Evolutionary conservation across 2,888 invertebrate genomes (phyloP), one percentile per base, ranked within the genome.

Genomic region (Hemistola chrysoprasaria): DNA sequence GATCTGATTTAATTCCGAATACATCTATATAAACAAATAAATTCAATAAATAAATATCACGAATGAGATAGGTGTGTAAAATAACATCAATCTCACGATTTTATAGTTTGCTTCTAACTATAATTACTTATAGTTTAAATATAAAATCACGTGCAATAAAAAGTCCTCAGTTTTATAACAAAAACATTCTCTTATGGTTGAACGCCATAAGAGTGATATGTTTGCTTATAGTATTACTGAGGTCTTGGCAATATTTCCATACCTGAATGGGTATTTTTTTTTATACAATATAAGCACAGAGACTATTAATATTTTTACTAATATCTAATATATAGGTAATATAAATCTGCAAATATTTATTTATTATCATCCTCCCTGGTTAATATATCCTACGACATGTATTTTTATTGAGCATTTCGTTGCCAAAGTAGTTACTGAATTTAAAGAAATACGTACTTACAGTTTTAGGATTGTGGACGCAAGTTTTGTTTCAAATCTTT

Each of bases 111-210:
- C 40, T 32, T 40, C 22, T 42, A 28, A 43, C 49, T 45, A 47
- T 42, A 42, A 8, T 16, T 27, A 5, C 1, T 23, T 44, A 44
- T 47, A 53, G 16, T 16, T 40, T 44, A 33, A 23, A 28, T 9
- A 31, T 29, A 32, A 10, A 22, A 11, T 6, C 28, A 23, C 30
- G 55, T 55, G 55, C 55, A 55, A 55, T 55, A 55, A 41, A 24
- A 23, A 25, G 33, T 41, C 40, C 27, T 42, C 50, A 43, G 32
- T 26, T 31, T 22, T 26, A 36, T 28, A 25, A 34, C 26, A 32
- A 33, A 2, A 41, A 52, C 54, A 34, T 40, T 44, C 25, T 25
- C 20, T 50, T 55, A 48, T 47, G 50, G 46, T 39, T 8, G 22
- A 9, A 35, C 26, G 8, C 42, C 46, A 48, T 55, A 47, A 38